Evolutionary conservation across 2,888 invertebrate genomes (phyloP), one percentile per base, ranked within the genome.

Genomic region (Dione juno): DNA sequence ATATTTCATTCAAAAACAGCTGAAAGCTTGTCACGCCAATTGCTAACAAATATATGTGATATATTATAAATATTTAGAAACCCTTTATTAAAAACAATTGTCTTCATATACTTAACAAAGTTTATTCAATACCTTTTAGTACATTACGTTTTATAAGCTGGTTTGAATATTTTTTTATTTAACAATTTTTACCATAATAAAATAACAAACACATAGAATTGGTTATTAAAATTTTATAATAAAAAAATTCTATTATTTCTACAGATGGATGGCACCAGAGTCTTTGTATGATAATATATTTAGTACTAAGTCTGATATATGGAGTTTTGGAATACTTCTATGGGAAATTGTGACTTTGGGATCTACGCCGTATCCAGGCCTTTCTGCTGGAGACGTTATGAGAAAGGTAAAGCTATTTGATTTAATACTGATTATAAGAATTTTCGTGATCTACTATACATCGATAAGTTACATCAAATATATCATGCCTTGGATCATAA

Each of bases 261-360:
- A 14, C 84, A 95, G 98, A 85, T 99, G 99, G 99, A 98, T 99
- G 98, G 98, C 98, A 0, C 98, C 98, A 0, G 99, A 99, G 83
- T 98, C 98, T 1, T 94, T 99, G 1, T 98, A 97, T 86, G 98
- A 99, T 84, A 98, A 98, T 83, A 95, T 98, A 82, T 99, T 98
- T 89, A 97, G 98, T 13, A 96, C 97, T 1, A 98, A 98, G 88
- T 98, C 98, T 1, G 99, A 99, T 85, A 97, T 98, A 57, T 99
- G 98, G 98, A 98, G 98, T 79, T 99, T 98, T 81, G 98, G 98
- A 0, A 96, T 99, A 14, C 94, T 99, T 11, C 95, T 98, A 81
- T 99, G 99, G 99, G 99, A 99, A 90, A 97, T 99, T 64, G 97
- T 98, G 11, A 98, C 99, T 0, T 94, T 99, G 16, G 98, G 98